phyloP scores from a whole-genome alignment of 2,113 vertebrate genomes.

The Trinectes maculatus region DNA sequence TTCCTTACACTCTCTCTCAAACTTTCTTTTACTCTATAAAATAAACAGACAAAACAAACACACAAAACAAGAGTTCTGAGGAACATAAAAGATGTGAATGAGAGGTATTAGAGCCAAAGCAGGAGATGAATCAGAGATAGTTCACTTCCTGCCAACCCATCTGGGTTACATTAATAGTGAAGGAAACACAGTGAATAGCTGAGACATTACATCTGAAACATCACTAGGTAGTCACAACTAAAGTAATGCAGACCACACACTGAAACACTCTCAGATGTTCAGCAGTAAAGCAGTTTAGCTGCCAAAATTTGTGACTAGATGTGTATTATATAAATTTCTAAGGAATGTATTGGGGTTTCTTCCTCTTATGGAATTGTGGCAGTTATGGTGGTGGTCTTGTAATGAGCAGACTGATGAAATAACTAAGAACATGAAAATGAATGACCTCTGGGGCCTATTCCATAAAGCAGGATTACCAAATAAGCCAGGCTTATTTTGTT shows the following conservation, averaged over 20 bases:
- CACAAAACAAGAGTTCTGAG: background rate
- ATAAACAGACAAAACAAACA: background rate
- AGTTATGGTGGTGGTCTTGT: conserved; percentile 3
- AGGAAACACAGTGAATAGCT: conserved; percentile 71
- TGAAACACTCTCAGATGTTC: conserved; percentile 18
- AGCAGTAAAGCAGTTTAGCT: background rate
- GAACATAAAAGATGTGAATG: conserved; percentile 35
- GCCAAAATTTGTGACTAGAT: background rate
- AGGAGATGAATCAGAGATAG: conserved; percentile 53
- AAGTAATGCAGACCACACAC: conserved; percentile 55
- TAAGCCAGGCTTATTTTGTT: too few relatives aligned
- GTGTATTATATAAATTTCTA: too few relatives aligned
- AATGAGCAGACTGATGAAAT: conserved; percentile 16
- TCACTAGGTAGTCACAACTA: conserved; percentile 58
- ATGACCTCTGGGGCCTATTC: too few relatives aligned
- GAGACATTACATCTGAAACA: conserved; percentile 73
- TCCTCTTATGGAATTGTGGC: background rate
- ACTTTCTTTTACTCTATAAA: conserved; percentile 96
- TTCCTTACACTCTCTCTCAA: conserved; percentile 97
- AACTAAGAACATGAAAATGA: conserved; percentile 13
- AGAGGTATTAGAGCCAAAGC: conserved; percentile 3
- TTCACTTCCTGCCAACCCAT: conserved; percentile 74
- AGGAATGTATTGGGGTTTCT: too few relatives aligned
- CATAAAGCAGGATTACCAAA: too few relatives aligned
- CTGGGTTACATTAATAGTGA: conserved; percentile 76